Percentiles rank a stretch among this genome's conserved stretches.
Conservation (phyloP, 2,888 invertebrate species). For the Lithophane semibrunnea region DNA sequence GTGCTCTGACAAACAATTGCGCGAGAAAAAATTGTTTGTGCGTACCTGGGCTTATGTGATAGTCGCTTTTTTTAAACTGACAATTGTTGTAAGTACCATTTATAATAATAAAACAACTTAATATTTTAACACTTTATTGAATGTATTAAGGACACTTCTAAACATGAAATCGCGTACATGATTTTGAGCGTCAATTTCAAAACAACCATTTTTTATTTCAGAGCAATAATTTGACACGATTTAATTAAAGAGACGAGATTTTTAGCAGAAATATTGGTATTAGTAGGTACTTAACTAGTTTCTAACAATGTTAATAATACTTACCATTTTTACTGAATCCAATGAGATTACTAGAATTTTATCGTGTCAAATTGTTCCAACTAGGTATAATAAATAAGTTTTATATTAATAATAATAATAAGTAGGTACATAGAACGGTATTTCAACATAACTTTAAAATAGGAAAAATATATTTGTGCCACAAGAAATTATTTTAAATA, state of each 20-base stretch:
- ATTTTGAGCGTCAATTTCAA: conserved; percentile 81
- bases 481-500: conserved; percentile 54
- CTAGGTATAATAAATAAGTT: conserved; percentile 36
- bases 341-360: neutral
- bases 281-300: neutral
- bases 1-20: too few relatives aligned
- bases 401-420: conserved; percentile 16
- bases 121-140: conserved; percentile 79
- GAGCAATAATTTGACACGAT: conserved; percentile 41
- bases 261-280: neutral
- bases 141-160: conserved; percentile 86
- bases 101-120: conserved; percentile 41
- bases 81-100: neutral
- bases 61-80: neutral
- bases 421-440: conserved; percentile 11
- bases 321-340: neutral
- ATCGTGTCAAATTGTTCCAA: conserved; percentile 51
- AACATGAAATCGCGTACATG: conserved; percentile 78
- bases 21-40: too few relatives aligned
- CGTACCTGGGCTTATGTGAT: neutral
- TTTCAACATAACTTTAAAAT: conserved; percentile 42
- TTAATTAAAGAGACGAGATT: neutral
- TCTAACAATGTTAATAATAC: neutral
- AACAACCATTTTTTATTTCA: conserved; percentile 72
- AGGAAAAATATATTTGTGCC: conserved; percentile 52